These are phyloP conservation scores for Metacarcinus magister DNA, from an alignment of 2,888 invertebrate species.

Conservation along the genomic window DNA sequence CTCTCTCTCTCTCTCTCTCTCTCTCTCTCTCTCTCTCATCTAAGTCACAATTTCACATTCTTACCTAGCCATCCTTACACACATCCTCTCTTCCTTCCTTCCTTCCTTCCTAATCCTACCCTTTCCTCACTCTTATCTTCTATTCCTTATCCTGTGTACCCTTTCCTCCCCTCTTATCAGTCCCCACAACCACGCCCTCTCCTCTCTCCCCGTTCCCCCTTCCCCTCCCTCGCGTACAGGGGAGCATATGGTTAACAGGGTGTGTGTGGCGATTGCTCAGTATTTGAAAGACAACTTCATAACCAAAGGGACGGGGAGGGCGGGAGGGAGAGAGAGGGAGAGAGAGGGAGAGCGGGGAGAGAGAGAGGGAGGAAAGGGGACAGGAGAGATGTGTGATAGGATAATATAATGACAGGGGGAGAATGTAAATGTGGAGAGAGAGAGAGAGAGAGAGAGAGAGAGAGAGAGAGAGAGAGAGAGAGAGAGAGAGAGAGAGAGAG, in stretches of 20 bases:
- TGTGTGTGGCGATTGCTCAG: constrained; percentile 47
- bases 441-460: not conserved
- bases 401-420: not conserved
- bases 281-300: constrained; percentile 59
- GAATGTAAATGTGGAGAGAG: not conserved
- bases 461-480: not conserved
- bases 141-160: not conserved
- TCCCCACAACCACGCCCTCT: not conserved
- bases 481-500: not conserved
- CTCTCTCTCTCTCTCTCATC: not conserved
- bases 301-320: not conserved
- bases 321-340: not conserved
- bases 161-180: not conserved
- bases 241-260: constrained; percentile 59
- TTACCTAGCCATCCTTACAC: not conserved
- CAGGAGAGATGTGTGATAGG: not conserved
- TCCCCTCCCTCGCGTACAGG: not conserved
- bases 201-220: not conserved
- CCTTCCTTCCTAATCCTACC: no score
- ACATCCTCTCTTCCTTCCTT: no score
- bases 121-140: not conserved
- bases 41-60: not conserved
- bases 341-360: not conserved
- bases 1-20: not conserved
- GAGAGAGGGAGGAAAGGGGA: not conserved